A percentile compares a stretch with the other conserved stretches of the same genome.
phyloP scores from a whole-genome alignment of 2,113 vertebrate species.

The Helogale parvula region DNA sequence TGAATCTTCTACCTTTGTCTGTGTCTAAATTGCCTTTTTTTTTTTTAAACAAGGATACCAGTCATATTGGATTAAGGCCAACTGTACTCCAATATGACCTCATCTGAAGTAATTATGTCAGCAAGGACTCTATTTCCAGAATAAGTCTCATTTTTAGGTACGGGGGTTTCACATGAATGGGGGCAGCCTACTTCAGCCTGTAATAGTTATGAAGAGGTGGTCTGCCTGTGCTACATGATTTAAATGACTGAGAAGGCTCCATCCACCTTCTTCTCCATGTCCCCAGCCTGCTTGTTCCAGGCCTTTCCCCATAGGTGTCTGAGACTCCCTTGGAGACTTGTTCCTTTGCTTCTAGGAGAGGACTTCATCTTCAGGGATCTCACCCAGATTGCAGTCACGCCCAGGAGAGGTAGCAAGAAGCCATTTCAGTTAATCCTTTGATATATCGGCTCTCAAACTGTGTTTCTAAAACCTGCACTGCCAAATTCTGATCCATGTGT shows the following conservation, averaged over 20 bases:
- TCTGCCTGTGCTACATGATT: not conserved
- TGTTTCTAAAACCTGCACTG: not conserved
- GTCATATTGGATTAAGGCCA: not conserved
- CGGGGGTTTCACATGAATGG: not conserved
- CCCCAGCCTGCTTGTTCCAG: not conserved
- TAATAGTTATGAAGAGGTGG: not conserved
- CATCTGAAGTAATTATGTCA: not conserved
- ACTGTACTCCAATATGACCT: not conserved
- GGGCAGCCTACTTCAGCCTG: not conserved
- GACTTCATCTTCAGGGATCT: not conserved
- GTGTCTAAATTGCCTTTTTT: not conserved
- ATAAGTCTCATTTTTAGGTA: not conserved
- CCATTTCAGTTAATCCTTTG: not conserved
- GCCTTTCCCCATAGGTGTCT: not conserved
- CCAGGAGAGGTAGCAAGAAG: not conserved
- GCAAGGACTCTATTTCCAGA: not conserved
- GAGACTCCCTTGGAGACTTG: not conserved
- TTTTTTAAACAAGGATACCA: not conserved
- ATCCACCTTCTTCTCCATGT: not conserved
- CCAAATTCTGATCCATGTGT: not conserved
- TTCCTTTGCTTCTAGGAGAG: not conserved
- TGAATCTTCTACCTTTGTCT: not conserved
- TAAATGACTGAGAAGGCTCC: not conserved
- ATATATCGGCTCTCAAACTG: not conserved
- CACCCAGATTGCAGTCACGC: not conserved